Base-by-base conservation (phyloP, 2,888 invertebrate species). In the Graphium colonna region DNA sequence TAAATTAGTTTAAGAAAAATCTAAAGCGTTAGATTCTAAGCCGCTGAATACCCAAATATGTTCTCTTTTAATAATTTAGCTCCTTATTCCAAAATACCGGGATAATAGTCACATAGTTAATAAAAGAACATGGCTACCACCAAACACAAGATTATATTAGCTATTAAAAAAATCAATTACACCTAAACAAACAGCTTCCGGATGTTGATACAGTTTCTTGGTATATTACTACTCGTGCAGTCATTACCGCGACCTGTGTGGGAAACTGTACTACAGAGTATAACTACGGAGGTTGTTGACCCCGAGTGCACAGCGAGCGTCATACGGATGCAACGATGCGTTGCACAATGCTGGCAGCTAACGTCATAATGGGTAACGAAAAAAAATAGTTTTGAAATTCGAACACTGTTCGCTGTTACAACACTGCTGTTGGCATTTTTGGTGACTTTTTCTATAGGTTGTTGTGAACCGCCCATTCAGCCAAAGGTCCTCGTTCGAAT, bases 301-400 rank as follows among this genome's bases (percentile, higher is more conserved):
- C 71, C 70, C 58, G 67, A 71, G 75, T 75, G 78, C 81, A 75
- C 69, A 26, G 15, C 65, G 42, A 43, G 42, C 52, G 69, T 72
- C 75, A 73, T 66, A 71, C 78, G 76, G 77, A 77, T 79, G 81
- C 77, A 72, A 69, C 64, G 58, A 73, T 76, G 74, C 77, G 74
- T 77, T 78, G 79, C 77, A 74, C 76, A 75, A 77, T 73, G 64
- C 72, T 72, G 9, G 63, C 64, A 7, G 59, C 60, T 58, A 60
- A 56, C 55, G 61, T 61, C 55, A 56, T 61, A 57, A 55, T 54
- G 55, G 55, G 48, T 10, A 28, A 46, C 45, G 38, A 18, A 55
- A 55, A 60, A 60, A 62, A 59, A 36, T 13, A 9, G 36, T 13
- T 36, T 47, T 47, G 43, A 52, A 36, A 10, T n/a, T n/a, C n/a